A percentile compares a stretch with the other conserved stretches of the same genome.
These are phyloP conservation scores for Heteropelma amictum DNA, from an alignment of 2,888 invertebrate genomes.

Conservation along the genomic window DNA sequence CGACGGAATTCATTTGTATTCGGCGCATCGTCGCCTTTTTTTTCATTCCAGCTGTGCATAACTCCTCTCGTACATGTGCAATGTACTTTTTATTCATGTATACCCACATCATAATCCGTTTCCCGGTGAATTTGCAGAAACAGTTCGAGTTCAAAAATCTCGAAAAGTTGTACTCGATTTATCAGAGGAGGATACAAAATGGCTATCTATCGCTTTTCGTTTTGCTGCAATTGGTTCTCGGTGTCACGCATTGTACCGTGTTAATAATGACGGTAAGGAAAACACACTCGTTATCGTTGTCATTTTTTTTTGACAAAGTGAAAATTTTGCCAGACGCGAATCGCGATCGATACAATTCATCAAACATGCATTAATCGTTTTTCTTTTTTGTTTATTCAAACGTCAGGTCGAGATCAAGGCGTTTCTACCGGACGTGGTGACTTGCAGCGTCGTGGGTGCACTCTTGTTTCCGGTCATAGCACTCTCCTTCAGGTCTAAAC, in stretches of 20 bases:
- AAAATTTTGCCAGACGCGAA: not conserved
- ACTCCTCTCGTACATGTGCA: not conserved
- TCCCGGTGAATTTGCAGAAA: conserved; percentile 80
- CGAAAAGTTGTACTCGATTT: conserved; percentile 86
- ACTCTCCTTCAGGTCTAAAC: conserved; percentile 78
- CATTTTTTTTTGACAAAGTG: not conserved
- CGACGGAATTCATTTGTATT: conserved; percentile 31
- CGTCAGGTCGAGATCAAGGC: conserved; percentile 69
- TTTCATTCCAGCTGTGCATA: too few relatives aligned
- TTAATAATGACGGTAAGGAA: conserved; percentile 79
- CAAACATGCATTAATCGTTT: not conserved
- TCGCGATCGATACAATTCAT: not conserved
- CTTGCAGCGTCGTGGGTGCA: conserved; percentile 77
- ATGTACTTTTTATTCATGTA: not conserved
- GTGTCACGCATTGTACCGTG: conserved; percentile 81
- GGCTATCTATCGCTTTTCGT: conserved; percentile 89
- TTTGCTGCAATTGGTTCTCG: conserved; percentile 83
- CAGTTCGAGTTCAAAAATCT: conserved; percentile 87
- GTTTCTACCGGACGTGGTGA: conserved; percentile 78
- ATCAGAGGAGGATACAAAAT: conserved; percentile 87
- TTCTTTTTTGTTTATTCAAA: not conserved
- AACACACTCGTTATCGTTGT: too few relatives aligned
- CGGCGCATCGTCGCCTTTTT: conserved; percentile 10
- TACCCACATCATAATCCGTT: not conserved
- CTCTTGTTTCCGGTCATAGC: conserved; percentile 77